phyloP scores from a whole-genome alignment of 2,888 invertebrate genomes.

The Carpatolechia fugitivella region DNA sequence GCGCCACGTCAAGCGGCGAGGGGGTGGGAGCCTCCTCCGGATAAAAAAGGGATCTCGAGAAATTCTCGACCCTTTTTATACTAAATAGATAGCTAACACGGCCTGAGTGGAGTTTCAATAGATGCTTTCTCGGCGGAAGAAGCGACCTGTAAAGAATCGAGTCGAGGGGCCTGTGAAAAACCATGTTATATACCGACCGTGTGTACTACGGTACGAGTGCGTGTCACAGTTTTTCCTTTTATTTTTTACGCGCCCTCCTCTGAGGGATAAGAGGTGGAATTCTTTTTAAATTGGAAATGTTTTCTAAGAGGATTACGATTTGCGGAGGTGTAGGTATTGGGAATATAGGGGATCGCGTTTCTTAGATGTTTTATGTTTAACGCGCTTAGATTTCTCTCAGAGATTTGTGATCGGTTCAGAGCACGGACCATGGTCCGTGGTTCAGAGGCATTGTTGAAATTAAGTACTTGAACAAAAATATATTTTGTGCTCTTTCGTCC shows the following conservation, averaged over 20 bases:
- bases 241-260: constrained; percentile 76
- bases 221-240: constrained; percentile 74
- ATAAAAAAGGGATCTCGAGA: constrained; percentile 75
- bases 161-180: constrained; percentile 54
- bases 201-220: constrained; percentile 37
- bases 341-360: constrained; percentile 60
- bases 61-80: constrained; percentile 78
- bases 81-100: constrained; percentile 80
- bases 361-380: constrained; percentile 58
- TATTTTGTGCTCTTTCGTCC: too few relatives aligned
- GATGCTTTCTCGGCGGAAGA: constrained; percentile 76
- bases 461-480: too few relatives aligned
- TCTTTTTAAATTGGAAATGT: constrained; percentile 80
- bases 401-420: constrained; percentile 8
- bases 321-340: constrained; percentile 67
- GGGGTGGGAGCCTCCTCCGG: constrained; percentile 53
- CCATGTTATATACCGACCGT: constrained; percentile 46
- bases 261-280: constrained; percentile 73
- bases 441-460: too few relatives aligned
- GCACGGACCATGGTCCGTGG: too few relatives aligned
- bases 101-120: constrained; percentile 79
- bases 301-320: constrained; percentile 80
- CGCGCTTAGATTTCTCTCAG: constrained; percentile 46
- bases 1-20: constrained; percentile 13
- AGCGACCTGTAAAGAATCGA: constrained; percentile 77